phyloP scores from a whole-genome alignment of 2,888 invertebrate species.

The Quadroppia sp. region DNA sequence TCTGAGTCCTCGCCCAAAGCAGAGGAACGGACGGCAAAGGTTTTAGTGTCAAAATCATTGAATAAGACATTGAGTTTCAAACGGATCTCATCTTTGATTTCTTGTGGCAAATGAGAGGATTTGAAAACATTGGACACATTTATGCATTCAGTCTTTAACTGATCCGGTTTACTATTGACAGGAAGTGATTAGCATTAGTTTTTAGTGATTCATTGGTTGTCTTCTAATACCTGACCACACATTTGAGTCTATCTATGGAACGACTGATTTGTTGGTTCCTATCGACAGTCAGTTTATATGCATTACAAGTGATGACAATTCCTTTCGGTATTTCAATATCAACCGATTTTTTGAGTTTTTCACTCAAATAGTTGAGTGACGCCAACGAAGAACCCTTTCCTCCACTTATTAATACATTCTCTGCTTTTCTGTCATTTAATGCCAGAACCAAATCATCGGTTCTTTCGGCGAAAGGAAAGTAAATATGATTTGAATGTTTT shows the following conservation, averaged over 20 bases:
- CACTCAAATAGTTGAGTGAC: constrained; percentile 2
- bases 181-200: no score
- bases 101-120: background rate
- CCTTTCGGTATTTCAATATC: constrained; percentile 37
- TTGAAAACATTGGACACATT: background rate
- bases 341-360: background rate
- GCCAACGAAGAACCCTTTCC: constrained; percentile 42
- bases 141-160: background rate
- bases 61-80: no score
- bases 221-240: background rate
- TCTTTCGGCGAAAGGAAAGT: background rate
- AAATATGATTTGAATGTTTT: background rate
- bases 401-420: constrained; percentile 42
- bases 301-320: constrained; percentile 39
- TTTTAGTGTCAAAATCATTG: background rate
- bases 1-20: constrained; percentile 41
- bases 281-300: constrained; percentile 6
- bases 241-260: background rate
- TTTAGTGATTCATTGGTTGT: no score
- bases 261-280: background rate
- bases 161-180: background rate
- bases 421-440: background rate
- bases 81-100: background rate
- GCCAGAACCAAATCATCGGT: constrained; percentile 10
- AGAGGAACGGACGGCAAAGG: constrained; percentile 41